Conservation (phyloP, 2,888 invertebrate species). For the Eilema depressum region DNA sequence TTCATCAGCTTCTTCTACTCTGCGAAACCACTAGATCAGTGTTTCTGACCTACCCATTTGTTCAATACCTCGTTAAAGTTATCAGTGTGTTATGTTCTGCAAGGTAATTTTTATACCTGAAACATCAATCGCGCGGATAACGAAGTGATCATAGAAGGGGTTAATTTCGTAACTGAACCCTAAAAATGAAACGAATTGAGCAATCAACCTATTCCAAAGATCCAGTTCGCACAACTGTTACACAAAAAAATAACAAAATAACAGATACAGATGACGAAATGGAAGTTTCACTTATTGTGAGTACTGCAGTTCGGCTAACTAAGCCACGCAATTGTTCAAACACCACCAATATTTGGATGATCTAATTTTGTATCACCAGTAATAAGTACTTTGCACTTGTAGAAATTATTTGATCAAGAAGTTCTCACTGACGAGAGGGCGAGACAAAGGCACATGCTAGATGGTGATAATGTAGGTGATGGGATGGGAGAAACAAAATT, state of each 20-base stretch:
- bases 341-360: slow-evolving; percentile 19
- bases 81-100: too few species aligned
- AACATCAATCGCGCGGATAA: too few species aligned
- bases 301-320: slow-evolving; percentile 29
- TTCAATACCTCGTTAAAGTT: too few species aligned
- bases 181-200: neutral
- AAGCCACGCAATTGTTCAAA: slow-evolving; percentile 19
- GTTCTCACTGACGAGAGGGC: neutral
- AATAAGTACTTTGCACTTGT: slow-evolving; percentile 6
- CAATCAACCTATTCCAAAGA: neutral
- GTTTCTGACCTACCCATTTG: too few species aligned
- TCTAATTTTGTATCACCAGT: slow-evolving; percentile 17
- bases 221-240: slow-evolving; percentile 16
- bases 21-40: too few species aligned
- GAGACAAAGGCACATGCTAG: neutral
- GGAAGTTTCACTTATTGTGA: slow-evolving; percentile 52
- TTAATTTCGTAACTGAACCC: neutral
- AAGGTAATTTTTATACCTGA: too few species aligned
- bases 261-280: slow-evolving; percentile 55
- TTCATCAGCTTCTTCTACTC: too few species aligned
- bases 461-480: neutral
- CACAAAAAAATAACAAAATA: slow-evolving; percentile 25
- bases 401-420: slow-evolving; percentile 7
- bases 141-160: too few species aligned
- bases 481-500: too few species aligned